phyloP scores from a whole-genome alignment of 2,797 vertebrate genomes.

The Dicrostonyx torquatus region DNA sequence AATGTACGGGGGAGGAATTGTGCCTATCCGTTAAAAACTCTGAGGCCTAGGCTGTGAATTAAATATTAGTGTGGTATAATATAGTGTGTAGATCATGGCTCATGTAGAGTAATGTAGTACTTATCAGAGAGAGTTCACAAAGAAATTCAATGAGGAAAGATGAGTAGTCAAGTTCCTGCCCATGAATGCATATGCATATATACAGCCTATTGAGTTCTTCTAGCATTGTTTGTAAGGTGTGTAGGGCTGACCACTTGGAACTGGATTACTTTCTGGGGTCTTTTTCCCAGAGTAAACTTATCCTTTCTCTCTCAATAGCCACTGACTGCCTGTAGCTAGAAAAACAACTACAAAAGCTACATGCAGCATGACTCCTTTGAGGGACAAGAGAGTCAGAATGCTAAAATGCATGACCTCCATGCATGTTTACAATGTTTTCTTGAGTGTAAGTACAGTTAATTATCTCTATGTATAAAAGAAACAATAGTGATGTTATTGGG shows the following conservation, averaged over 20 bases:
- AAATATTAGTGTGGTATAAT: constrained; percentile 30
- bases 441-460: neutral
- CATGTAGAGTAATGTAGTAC: neutral
- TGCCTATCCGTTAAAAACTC: neutral
- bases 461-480: neutral
- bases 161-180: neutral
- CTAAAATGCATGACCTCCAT: neutral
- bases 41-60: neutral
- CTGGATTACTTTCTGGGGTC: neutral
- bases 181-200: too few relatives aligned
- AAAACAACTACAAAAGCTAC: neutral
- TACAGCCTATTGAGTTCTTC: neutral
- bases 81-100: neutral
- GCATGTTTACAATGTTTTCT: neutral
- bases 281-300: neutral
- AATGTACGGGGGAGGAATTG: neutral
- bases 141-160: neutral
- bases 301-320: neutral
- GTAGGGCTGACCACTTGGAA: neutral
- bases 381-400: neutral
- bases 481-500: neutral
- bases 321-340: neutral
- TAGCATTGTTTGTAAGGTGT: neutral
- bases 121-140: neutral
- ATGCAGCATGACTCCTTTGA: neutral